Base-by-base conservation (phyloP, 35 echinoderm and acorn worm genomes). In the Lytechinus variegatus region DNA sequence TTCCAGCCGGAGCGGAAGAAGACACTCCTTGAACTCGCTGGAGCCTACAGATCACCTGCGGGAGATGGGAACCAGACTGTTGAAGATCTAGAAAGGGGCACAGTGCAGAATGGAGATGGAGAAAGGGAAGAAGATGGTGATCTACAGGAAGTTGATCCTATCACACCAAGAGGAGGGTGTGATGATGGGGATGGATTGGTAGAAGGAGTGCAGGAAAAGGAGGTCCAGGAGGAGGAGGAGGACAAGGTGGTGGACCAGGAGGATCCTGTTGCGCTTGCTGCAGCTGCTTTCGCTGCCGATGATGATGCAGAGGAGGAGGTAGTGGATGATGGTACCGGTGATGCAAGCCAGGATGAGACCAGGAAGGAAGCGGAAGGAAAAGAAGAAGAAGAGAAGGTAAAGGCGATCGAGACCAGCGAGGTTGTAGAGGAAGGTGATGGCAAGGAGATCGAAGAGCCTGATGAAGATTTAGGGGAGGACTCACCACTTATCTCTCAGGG, bases 301-400 rank as follows among this genome's bases (percentile, higher is more conserved):
- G 92, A 94, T 94, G 94, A 95, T 61, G 54, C 8, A 94, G 52
- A 97, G 28, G 86, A 94, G 27, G 94, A 93, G 58, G 92, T 16
- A 53, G 58, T 56, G 61, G 94, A 95, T 52, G 94, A 86, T 88
- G 14, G 86, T 58, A 51, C 10, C 1, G 28, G 8, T 44, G 94
- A 91, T 58, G 87, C 2, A 7, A 86, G 29, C 54, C 95, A 58
- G 54, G 94, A 55, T 54, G 56, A 52, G 8, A 87, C 27, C 6
- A 53, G 24, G 95, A 52, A 61, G 19, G 58, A 21, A 27, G 91
- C 52, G 21, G 89, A 92, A 55, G 87, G 33, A 54, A 90, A 29
- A 21, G 94, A 92, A 61, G 60, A 91, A 27, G 53, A 86, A 61
- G 61, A 61, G 52, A 9, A 54, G 55, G 66, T 55, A 61, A 28